These are phyloP conservation scores for Cassiopea xamachana DNA, from an alignment of 30 jellyfish, hydroid and myxozoan genomes.

Conservation along the genomic window DNA sequence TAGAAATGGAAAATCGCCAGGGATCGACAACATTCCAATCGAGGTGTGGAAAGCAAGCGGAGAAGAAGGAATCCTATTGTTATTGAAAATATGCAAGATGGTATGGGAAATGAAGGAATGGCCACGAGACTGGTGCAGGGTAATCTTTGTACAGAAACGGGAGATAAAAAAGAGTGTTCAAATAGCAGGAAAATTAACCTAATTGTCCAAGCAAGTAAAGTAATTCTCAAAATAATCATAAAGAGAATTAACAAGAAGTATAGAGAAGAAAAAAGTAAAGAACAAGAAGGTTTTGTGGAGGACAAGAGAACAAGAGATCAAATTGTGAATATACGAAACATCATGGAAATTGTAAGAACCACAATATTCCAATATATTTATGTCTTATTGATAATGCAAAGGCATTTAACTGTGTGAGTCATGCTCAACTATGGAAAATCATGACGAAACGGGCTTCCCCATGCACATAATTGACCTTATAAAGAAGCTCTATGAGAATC, in stretches of 20 bases:
- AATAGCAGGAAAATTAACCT: conserved; percentile 35
- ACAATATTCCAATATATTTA: not conserved
- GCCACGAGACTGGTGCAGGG: conserved; percentile 41
- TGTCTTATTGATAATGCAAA: conserved; percentile 29
- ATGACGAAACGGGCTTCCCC: conserved; percentile 36
- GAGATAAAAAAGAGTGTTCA: conserved; percentile 29
- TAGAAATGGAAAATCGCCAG: conserved; percentile 19
- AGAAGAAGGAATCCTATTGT: conserved; percentile 6
- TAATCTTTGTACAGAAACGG: conserved; percentile 31
- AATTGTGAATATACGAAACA: conserved; percentile 32
- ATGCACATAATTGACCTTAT: conserved; percentile 22
- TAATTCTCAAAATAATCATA: conserved; percentile 34
- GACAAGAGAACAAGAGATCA: conserved; percentile 43
- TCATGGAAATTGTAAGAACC: conserved; percentile 20
- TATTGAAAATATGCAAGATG: conserved; percentile 15
- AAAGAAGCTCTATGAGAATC: conserved; percentile 35
- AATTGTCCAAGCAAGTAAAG: conserved; percentile 38
- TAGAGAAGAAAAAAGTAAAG: conserved; percentile 9
- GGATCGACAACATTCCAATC: conserved; percentile 33
- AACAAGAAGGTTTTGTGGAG: conserved; percentile 54
- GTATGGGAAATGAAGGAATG: conserved; percentile 45
- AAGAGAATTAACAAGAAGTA: conserved; percentile 5
- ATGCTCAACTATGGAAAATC: conserved; percentile 16
- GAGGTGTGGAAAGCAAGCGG: conserved; percentile 36
- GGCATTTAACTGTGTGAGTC: conserved; percentile 54